These are phyloP conservation scores for Mylabris phalerata DNA, from an alignment of 1,140 invertebrate genomes.

Conservation along the genomic window DNA sequence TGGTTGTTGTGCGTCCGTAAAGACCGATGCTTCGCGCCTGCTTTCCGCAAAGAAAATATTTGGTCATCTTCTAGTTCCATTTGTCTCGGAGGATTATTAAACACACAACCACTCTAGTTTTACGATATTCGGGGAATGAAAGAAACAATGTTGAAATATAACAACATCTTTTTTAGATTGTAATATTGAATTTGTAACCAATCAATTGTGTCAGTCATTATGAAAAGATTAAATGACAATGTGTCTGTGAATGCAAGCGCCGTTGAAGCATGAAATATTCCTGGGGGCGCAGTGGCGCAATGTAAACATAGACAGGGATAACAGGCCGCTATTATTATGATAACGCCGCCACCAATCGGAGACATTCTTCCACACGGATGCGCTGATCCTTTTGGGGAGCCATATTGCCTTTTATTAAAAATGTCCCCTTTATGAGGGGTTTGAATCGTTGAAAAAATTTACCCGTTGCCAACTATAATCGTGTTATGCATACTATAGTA, in stretches of 20 bases:
- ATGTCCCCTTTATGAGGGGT: conserved; percentile 13
- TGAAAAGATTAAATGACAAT: conserved; percentile 21
- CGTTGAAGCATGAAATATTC: conserved; percentile 24
- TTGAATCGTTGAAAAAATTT: conserved; percentile 12
- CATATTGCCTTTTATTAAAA: conserved; percentile 24
- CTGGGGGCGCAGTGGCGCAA: conserved; percentile 17
- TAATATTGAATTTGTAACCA: too few species aligned
- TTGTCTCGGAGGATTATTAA: conserved; percentile 14
- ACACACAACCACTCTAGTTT: conserved; percentile 4
- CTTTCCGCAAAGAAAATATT: conserved; percentile 18
- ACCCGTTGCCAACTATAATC: conserved; percentile 17
- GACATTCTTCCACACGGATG: conserved; percentile 31
- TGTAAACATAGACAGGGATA: conserved; percentile 18
- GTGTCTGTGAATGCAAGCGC: conserved; percentile 10
- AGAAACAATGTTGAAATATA: too few species aligned
- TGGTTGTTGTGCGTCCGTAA: conserved; percentile 13
- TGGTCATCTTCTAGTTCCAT: conserved; percentile 16
- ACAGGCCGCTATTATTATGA: conserved; percentile 28
- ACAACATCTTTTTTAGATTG: too few species aligned
- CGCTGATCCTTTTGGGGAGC: conserved; percentile 23
- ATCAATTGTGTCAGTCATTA: conserved; percentile 7
- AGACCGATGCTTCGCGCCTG: conserved; percentile 6
- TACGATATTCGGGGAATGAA: background rate
- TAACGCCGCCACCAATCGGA: conserved; percentile 31
- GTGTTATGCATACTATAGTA: conserved; percentile 15